Evolutionary conservation across 2,797 vertebrate genomes (phyloP), one percentile per base, ranked within the genome.

Genomic region (Dicrostonyx torquatus): DNA sequence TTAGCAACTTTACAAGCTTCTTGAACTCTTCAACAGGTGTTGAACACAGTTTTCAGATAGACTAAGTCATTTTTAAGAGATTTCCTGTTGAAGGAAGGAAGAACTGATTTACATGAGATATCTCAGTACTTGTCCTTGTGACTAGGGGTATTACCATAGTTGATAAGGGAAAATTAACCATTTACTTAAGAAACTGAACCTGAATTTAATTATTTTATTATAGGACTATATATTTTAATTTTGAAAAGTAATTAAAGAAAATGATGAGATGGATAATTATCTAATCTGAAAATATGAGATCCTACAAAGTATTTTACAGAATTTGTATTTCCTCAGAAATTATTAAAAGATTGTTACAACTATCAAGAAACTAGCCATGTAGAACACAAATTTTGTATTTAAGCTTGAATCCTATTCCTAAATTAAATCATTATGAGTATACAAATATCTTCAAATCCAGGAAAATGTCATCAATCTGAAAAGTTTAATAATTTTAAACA

Each of bases 121-220:
- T 7, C n/a, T 34, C 24, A 85, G 60, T 68, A 17, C 4, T 43
- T 20, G 22, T 66, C 14, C n/a, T 12, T 80, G 48, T 45, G 73
- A 20, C 34, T 4, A 15, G 22, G 4, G 2, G 2, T n/a, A 31
- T 82, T 15, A 77, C 13, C 31, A 87, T 43, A 62, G 8, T 62
- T 80, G 1, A n/a, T 82, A 26, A 72, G 90, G 20, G 8, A 22
- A 96, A 96, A 92, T n/a, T 58, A 85, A 90, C 15, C 13, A 73
- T 29, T 72, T 37, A 55, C 15, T 55, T 22, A 48, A 5, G n/a
- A 88, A 80, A 43, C 75, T 53, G 1, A 84, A 9, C 0, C 2
- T 87, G 37, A 78, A 76, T 79, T 88, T 75, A 66, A 85, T 66
- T 79, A 78, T 37, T 11, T 29, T 88, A 90, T 10, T 66, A 70